Evolutionary conservation across 2,113 vertebrate species (phyloP).

Genomic region (Psittacus erithacus): DNA sequence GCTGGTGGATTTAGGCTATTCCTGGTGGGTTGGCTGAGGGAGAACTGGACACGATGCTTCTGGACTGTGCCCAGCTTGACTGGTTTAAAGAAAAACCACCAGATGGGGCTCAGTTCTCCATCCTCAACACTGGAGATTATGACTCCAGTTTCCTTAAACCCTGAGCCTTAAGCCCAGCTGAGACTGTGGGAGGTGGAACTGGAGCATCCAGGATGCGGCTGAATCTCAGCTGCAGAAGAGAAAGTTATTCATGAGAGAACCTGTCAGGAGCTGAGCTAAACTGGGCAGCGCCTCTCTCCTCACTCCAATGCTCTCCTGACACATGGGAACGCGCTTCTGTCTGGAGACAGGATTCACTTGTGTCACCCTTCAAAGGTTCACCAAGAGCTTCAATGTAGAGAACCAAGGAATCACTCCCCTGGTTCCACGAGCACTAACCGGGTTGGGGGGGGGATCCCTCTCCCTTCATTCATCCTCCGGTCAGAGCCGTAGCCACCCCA

Average conservation of each 20-base stretch:
- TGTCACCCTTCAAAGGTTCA: background rate
- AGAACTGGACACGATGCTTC: background rate
- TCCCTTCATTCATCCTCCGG: slow-evolving; percentile 80
- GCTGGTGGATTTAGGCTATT: background rate
- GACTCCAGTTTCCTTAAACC: background rate
- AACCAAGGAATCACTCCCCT: background rate
- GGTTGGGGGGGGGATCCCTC: slow-evolving; percentile 62
- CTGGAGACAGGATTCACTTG: background rate
- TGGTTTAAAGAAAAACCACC: background rate
- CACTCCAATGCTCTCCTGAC: background rate
- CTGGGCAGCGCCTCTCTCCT: background rate
- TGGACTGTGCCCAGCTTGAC: background rate
- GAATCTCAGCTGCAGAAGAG: background rate
- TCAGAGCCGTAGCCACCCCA: slow-evolving; percentile 85
- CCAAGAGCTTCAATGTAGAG: background rate
- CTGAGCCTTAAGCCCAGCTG: background rate
- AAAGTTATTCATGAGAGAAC: background rate
- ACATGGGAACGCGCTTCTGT: background rate
- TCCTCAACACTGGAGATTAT: background rate
- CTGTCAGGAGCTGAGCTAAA: background rate
- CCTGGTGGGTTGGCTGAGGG: background rate
- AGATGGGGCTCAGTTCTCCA: background rate
- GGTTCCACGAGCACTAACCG: slow-evolving; percentile 52
- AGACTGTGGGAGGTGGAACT: background rate
- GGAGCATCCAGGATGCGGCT: background rate